These are phyloP conservation scores for Epinephelus fuscoguttatus DNA, from an alignment of 2,113 vertebrate species.

Conservation along the genomic window DNA sequence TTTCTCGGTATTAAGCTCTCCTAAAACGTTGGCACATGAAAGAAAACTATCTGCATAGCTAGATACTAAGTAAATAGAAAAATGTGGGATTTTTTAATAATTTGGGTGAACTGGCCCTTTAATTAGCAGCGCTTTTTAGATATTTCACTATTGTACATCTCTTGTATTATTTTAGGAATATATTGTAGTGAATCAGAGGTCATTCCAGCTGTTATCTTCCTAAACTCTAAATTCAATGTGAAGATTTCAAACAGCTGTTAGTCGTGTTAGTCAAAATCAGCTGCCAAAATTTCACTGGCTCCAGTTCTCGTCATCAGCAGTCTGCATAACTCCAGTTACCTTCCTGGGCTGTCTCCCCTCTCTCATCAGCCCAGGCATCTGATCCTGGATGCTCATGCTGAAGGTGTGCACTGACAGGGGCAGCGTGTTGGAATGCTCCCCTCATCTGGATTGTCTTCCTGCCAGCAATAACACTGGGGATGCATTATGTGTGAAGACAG, in stretches of 20 bases:
- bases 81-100: not conserved
- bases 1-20: not conserved
- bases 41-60: no score
- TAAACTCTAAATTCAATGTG: not conserved
- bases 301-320: not conserved
- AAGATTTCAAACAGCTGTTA: slow-evolving; percentile 39
- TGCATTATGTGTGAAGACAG: slow-evolving; percentile 58
- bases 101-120: not conserved
- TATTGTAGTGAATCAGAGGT: not conserved
- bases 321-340: slow-evolving; percentile 6
- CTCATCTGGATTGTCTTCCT: slow-evolving; percentile 43
- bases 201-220: slow-evolving; percentile 4
- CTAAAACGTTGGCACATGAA: no score
- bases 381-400: slow-evolving; percentile 14
- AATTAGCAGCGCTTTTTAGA: not conserved
- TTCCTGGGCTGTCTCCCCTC: not conserved
- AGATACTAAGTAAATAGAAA: no score
- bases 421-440: slow-evolving; percentile 37
- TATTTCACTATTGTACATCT: not conserved
- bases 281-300: slow-evolving; percentile 25
- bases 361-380: not conserved
- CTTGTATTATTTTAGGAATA: not conserved
- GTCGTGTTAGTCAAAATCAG: slow-evolving; percentile 9
- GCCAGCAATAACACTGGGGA: slow-evolving; percentile 59
- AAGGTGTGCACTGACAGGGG: slow-evolving; percentile 45